Base-by-base conservation (phyloP, 2,113 vertebrate genomes). In the Cacatua alba region DNA sequence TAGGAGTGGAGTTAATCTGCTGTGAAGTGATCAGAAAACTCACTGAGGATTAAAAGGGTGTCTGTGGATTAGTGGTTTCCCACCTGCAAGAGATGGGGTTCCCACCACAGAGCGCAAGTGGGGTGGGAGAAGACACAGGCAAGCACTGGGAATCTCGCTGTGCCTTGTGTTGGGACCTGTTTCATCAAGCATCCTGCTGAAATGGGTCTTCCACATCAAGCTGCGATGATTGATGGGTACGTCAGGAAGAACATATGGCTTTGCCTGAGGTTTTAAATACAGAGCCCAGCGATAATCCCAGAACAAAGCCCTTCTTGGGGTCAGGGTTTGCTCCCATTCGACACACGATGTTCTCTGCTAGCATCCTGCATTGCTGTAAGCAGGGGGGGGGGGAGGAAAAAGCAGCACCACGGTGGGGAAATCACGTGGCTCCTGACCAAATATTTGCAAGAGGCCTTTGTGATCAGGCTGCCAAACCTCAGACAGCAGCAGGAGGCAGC, bases 1-100 rank as follows among this genome's bases (percentile, higher is more conserved):
- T 89, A 76, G 94, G 94, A 96, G 92, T 60, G 33, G 86, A 94
- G 81, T 89, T 95, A 85, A 94, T 92, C 94, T 96, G 75, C 92
- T 63, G 86, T 74, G 86, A 94, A 94, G 57, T 35, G 84, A 87
- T 77, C 85, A 72, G 77, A 79, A 93, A 94, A 86, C 48, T 69
- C 80, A 15, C 60, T 49, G 80, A 79, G 83, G 87, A 92, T 80
- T 82, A 76, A 41, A 57, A 82, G 44, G 55, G 39, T 3, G 0
- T 35, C 90, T 71, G 62, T 6, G 4, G 83, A 62, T 65, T 37
- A 21, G 65, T 64, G 37, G 35, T 29, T 96, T 82, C 60, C 65
- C 74, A 85, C 21, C 44, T 71, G 51, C n/a, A 72, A 52, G 88
- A 39, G 43, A 26, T 8, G 31, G 44, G 18, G 68, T 29, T 82